Evolutionary conservation across 2,113 vertebrate species (phyloP).

Genomic region (Bubo blakistoni): DNA sequence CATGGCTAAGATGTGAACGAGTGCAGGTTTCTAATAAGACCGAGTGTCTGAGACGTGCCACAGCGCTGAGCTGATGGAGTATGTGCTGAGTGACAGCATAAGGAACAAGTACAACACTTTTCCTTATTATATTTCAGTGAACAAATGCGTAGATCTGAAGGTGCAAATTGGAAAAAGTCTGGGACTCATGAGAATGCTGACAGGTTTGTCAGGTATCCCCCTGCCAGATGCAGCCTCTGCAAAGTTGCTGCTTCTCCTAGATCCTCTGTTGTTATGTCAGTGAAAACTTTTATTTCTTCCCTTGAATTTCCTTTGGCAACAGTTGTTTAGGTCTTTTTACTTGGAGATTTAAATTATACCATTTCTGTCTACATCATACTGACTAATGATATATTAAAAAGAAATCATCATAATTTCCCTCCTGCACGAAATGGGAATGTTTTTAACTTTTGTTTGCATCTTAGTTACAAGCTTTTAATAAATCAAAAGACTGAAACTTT

Average conservation of each 20-base stretch:
- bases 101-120: background rate
- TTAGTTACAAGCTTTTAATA: background rate
- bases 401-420: background rate
- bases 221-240: background rate
- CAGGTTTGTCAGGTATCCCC: background rate
- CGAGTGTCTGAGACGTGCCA: rapidly evolving
- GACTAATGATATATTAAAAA: background rate
- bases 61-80: background rate
- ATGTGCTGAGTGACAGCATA: background rate
- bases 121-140: background rate
- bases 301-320: background rate
- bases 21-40: background rate
- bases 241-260: background rate
- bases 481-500: background rate
- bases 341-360: background rate
- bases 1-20: background rate
- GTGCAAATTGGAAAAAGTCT: conserved; percentile 4
- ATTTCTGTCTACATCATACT: background rate
- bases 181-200: background rate
- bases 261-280: background rate
- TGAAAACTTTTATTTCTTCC: background rate
- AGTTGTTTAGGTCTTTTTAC: background rate
- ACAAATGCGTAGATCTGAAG: conserved; percentile 1
- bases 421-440: background rate
- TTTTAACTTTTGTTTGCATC: background rate